Evolutionary conservation across 2,797 vertebrate genomes (phyloP), one percentile per base, ranked within the genome.

Genomic region (Coccyzus lansbergi): DNA sequence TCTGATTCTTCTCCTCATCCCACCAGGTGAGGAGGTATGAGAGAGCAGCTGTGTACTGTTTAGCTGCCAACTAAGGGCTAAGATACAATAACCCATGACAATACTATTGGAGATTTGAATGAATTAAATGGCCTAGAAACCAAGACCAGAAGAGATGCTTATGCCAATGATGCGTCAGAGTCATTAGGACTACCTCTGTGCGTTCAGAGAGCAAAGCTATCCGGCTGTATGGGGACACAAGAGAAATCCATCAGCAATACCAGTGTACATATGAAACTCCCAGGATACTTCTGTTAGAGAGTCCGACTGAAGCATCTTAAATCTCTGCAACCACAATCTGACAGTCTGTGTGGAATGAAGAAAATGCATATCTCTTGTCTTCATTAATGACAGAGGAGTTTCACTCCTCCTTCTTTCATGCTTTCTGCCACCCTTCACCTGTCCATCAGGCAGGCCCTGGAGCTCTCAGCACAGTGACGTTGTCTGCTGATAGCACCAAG

Each of bases 201-300:
- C 3, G 4, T 8, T 36, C 1, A 1, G n/a, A 75, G 20, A 71
- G 10, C 28, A 69, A 28, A 0, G 2, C 13, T 46, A 56, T 46
- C 16, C 20, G 1, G 0, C 0, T 7, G 36, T 7, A 8, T 4
- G 38, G 31, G 6, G 26, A 38, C 16, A 29, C 4, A 1, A 12
- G n/a, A 51, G 48, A 52, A 72, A 53, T 29, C 31, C 8, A 16
- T 11, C 42, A 58, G 55, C 33, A 56, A n/a, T 11, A 15, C 25
- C 36, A 10, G 3, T 25, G 33, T 7, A 34, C 7, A 1, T 15
- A 12, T 4, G 20, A 28, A 36, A 19, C 3, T 60, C 19, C 8
- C 0, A 2, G 19, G 15, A 42, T 60, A 52, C 7, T n/a, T 64
- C 44, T 67, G 12, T 26, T 34, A 38, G 18, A 69, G 19, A 6